Evolutionary conservation across 1,140 invertebrate genomes (phyloP).

Genomic region (Hypsibius dujardini): DNA sequence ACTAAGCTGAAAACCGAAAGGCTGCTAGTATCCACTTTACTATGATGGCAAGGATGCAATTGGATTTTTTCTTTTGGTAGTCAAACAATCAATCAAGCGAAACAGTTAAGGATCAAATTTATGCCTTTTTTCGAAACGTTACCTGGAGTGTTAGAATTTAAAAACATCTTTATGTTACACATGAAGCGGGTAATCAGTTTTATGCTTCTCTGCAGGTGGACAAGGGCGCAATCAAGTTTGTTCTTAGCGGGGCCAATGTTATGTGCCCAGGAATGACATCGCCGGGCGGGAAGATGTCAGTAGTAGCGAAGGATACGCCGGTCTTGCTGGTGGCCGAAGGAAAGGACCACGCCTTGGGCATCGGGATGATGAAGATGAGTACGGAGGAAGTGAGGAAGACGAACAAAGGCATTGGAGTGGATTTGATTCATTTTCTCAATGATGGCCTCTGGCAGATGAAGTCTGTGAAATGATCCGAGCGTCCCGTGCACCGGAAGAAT

Average conservation of each 20-base stretch:
- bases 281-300: conserved; percentile 77
- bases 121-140: too few relatives aligned
- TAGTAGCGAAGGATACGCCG: conserved; percentile 63
- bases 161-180: too few relatives aligned
- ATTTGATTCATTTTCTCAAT: conserved; percentile 95
- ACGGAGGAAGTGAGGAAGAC: conserved; percentile 84
- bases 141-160: too few relatives aligned
- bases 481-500: too few relatives aligned
- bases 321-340: conserved; percentile 94
- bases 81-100: too few relatives aligned
- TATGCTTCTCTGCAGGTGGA: too few relatives aligned
- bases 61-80: too few relatives aligned
- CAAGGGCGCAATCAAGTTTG: conserved; percentile 94
- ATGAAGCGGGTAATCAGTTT: too few relatives aligned
- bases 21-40: too few relatives aligned
- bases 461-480: conserved; percentile 56
- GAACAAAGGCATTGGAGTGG: conserved; percentile 93
- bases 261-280: conserved; percentile 99
- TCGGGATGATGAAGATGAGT: conserved; percentile 73
- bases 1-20: too few relatives aligned
- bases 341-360: conserved; percentile 81
- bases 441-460: conserved; percentile 99
- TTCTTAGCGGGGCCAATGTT: conserved; percentile 96
- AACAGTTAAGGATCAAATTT: too few relatives aligned
- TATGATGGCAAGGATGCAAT: too few relatives aligned